These are phyloP conservation scores for Heptranchias perlo DNA, from an alignment of 2,113 vertebrate species.

Conservation along the genomic window DNA sequence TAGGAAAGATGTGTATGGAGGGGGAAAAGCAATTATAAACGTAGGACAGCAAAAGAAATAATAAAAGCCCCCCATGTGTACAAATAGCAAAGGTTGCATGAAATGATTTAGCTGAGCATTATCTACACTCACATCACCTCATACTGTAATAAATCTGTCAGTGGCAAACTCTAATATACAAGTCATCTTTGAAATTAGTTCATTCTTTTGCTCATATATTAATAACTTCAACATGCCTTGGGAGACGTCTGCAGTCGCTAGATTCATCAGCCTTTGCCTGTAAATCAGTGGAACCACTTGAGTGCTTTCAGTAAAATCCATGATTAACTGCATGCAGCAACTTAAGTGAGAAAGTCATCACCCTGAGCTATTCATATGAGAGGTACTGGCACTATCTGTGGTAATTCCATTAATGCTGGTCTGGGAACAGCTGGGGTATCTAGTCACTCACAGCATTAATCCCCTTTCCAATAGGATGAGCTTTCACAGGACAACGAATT, in stretches of 20 bases:
- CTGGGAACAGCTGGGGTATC: constrained; percentile 23
- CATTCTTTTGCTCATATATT: constrained; percentile 32
- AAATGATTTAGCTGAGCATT: background rate
- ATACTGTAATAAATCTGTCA: constrained; percentile 30
- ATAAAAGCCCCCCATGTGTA: background rate
- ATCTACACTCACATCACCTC: constrained; percentile 32
- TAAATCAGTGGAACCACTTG: constrained; percentile 35
- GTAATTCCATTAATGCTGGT: constrained; percentile 24
- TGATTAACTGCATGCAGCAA: constrained; percentile 36
- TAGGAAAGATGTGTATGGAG: background rate
- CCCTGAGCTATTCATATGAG: constrained; percentile 30
- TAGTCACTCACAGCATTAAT: constrained; percentile 30
- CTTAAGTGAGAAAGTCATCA: constrained; percentile 31
- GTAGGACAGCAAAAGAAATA: background rate
- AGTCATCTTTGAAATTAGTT: constrained; percentile 38
- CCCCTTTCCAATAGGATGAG: constrained; percentile 26
- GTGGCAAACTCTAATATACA: constrained; percentile 23
- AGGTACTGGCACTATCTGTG: constrained; percentile 20
- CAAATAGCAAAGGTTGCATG: constrained; percentile 2
- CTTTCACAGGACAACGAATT: constrained; percentile 20
- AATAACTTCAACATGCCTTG: constrained; percentile 35
- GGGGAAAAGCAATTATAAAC: background rate
- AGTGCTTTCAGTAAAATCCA: constrained; percentile 35
- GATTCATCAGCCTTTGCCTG: constrained; percentile 36
- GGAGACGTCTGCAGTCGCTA: constrained; percentile 25